A percentile compares a stretch with the other conserved stretches of the same genome.
These are phyloP conservation scores for Bombus pascuorum DNA, from an alignment of 1,140 invertebrate genomes.

Conservation along the genomic window DNA sequence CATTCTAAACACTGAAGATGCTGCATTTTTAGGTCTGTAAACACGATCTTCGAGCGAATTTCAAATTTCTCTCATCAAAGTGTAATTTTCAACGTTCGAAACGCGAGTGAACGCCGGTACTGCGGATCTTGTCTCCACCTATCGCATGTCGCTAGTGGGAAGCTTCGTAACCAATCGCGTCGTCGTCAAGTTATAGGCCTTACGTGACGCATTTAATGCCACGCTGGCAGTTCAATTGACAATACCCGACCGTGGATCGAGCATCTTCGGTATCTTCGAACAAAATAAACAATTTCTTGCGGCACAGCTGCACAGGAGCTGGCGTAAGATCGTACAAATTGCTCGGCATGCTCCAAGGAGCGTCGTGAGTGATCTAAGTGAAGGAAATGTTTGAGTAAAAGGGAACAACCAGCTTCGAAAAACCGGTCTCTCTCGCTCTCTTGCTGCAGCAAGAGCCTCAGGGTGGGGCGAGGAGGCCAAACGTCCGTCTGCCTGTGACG, in stretches of 20 bases:
- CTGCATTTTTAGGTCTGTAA: neutral
- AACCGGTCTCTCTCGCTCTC: slow-evolving; percentile 21
- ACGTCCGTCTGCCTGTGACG: slow-evolving; percentile 9
- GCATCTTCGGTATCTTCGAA: neutral
- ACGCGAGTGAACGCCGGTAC: neutral
- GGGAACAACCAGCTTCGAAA: neutral
- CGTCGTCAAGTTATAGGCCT: neutral
- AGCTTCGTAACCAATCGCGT: neutral
- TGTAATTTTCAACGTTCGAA: neutral
- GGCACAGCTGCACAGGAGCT: too few species aligned
- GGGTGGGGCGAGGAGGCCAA: slow-evolving; percentile 40
- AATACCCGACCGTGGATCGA: neutral
- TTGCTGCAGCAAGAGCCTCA: neutral
- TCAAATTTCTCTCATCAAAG: neutral
- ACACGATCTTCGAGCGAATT: neutral
- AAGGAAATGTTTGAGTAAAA: neutral
- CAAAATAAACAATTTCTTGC: neutral
- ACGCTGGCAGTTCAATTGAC: slow-evolving; percentile 69
- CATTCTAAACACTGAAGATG: too few species aligned
- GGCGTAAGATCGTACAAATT: neutral
- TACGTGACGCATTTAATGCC: slow-evolving; percentile 66
- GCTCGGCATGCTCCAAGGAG: neutral
- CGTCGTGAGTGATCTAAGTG: neutral
- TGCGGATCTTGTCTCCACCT: slow-evolving; percentile 1
- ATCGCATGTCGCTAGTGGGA: neutral